Base-by-base conservation (phyloP, 1,140 invertebrate genomes). In the Tetramorium simillimum region DNA sequence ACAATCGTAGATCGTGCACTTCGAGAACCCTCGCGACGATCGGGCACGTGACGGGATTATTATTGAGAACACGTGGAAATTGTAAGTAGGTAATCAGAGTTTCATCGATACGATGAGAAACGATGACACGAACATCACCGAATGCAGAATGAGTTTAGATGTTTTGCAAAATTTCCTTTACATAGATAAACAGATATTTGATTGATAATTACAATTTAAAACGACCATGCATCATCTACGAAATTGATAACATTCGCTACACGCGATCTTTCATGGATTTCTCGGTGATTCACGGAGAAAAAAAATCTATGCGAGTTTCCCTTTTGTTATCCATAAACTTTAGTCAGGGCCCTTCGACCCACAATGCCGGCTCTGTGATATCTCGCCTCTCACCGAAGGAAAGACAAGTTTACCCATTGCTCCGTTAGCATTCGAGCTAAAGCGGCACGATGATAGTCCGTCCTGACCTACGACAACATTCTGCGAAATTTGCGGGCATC, bases 391-490 rank as follows among this genome's bases (percentile, higher is more conserved):
- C 67, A 69, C 58, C 53, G 56, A 14, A 58, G 24, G 60, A 46
- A 70, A 90, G 72, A 91, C 53, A 65, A 89, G 85, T 86, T 89
- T 85, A 78, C 49, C 78, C 81, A 86, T 86, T 81, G 67, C 58
- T 86, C 78, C 70, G 60, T 88, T 85, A 86, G 69, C 69, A 40
- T 58, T 53, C 58, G 46, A 40, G 53, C 16, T 40, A 43, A 60
- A 58, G 21, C 51, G 53, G 72, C 76, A 81, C 65, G 69, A 84
- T 46, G 53, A 84, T 46, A 49, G 56, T 67, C 9, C 46, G 24
- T 63, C 70, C 33, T 77, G 88, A 91, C 86, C 90, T 89, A 43
- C 56, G 86, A 63, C 69, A 89, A 89, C 67, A 85, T 91, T 89
- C 75, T 33, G 40, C 18, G 21, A 70, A 82, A 91, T 88, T 86